phyloP scores from a whole-genome alignment of 2,888 invertebrate species.

The Zootermopsis nevadensis region DNA sequence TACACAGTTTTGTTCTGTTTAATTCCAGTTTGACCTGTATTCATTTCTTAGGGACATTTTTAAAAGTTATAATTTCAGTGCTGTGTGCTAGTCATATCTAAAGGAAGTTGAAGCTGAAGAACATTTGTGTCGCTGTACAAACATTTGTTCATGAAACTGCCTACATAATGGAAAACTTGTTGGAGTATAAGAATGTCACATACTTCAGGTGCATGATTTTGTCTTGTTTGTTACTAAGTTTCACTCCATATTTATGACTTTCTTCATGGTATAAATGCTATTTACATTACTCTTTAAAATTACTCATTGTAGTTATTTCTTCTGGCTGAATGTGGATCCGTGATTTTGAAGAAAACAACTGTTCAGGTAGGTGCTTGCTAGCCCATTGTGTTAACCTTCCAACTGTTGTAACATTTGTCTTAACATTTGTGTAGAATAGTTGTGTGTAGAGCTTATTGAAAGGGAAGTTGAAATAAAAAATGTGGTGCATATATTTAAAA shows the following conservation, averaged over 20 bases:
- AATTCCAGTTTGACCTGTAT: too few relatives aligned
- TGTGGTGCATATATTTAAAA: background rate
- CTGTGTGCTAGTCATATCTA: too few relatives aligned
- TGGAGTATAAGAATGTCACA: too few relatives aligned
- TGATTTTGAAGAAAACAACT: background rate
- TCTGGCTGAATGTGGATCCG: background rate
- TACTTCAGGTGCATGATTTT: background rate
- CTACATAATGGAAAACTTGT: too few relatives aligned
- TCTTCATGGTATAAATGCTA: too few relatives aligned
- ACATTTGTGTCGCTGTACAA: too few relatives aligned
- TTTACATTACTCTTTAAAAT: background rate
- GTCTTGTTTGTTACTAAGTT: background rate
- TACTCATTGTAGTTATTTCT: background rate
- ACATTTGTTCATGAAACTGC: too few relatives aligned
- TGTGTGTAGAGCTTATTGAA: slow-evolving; percentile 27
- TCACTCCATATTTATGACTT: too few relatives aligned
- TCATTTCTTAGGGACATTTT: too few relatives aligned
- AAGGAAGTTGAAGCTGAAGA: too few relatives aligned
- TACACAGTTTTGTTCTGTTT: too few relatives aligned
- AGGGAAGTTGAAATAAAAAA: background rate
- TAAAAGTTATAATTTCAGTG: too few relatives aligned
- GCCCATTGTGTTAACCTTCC: slow-evolving; percentile 32
- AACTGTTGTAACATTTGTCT: slow-evolving; percentile 24
- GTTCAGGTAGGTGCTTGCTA: slow-evolving; percentile 35
- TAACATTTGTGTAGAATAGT: slow-evolving; percentile 21